Base-by-base conservation (phyloP, 2,888 invertebrate genomes). In the Drosophila tripunctata region DNA sequence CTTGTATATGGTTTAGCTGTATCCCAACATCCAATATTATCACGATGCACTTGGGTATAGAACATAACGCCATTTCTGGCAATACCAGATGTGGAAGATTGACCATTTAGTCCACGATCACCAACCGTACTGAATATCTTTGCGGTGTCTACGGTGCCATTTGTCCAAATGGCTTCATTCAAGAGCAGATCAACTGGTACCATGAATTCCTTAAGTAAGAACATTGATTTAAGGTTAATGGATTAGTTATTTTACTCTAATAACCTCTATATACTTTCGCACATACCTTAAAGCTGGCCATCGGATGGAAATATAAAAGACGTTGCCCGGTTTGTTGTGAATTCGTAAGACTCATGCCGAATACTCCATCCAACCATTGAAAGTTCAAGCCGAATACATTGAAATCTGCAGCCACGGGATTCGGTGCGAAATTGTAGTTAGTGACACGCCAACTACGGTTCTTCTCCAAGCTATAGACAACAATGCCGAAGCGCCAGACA, bases 341-440 rank as follows among this genome's bases (percentile, higher is more conserved):
- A 2, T 94, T 94, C n/a, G 94, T 93, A 40, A 96, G 86, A 0
- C 96, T 94, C 74, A 96, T 90, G 0, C 96, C 96, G 83, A 96
- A 96, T 17, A 96, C 93, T 0, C 96, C 96, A 85, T 96, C 96
- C 5, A 95, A 92, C 96, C 96, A 96, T 83, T 96, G 95, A 85
- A 96, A 96, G 69, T 95, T 94, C 0, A 96, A 85, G 1, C 95
- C 95, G 67, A 95, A 95, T 0, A 96, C 91, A 58, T 94, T 94
- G 84, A 94, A 96, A 77, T 95, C 94, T 0, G 96, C 93, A 0
- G 95, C 94, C 1, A 84, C 14, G 0, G 91, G 91, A 64, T 90
- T 90, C 0, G 92, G 91, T 2, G 79, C 82, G 41, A 90, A 91
- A 12, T 90, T 88, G 27, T 87, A 90, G 64, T 91, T 90, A 0